phyloP scores from a whole-genome alignment of 1,140 invertebrate genomes.

The Leucophenga varia region DNA sequence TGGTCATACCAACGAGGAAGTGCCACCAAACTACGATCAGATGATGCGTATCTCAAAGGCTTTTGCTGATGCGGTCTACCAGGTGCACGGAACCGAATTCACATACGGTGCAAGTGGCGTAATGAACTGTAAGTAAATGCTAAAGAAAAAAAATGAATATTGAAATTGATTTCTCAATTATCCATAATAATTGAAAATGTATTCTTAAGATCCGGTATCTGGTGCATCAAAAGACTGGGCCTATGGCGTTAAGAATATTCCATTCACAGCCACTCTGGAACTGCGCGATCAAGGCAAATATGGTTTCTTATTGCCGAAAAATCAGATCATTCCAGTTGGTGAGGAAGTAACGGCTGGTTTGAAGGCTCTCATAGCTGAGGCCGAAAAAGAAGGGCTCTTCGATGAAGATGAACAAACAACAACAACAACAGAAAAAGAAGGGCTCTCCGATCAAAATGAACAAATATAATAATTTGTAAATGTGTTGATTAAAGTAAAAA shows the following conservation, averaged over 20 bases:
- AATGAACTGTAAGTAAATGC: conserved; percentile 64
- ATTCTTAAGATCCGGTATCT: conserved; percentile 50
- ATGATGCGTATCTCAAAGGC: conserved; percentile 59
- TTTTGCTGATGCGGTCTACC: conserved; percentile 56
- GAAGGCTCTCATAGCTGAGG: conserved; percentile 67
- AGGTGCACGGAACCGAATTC: conserved; percentile 61
- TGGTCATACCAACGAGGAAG: conserved; percentile 58
- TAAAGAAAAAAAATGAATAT: too few species aligned
- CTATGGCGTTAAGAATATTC: conserved; percentile 61
- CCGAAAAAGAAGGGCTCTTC: conserved; percentile 54
- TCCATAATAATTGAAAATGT: too few species aligned
- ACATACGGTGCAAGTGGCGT: conserved; percentile 59
- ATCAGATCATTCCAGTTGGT: conserved; percentile 77
- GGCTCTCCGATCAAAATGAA: too few species aligned
- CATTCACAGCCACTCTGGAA: conserved; percentile 65
- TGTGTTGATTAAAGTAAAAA: too few species aligned
- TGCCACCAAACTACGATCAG: conserved; percentile 60
- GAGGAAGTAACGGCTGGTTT: conserved; percentile 80
- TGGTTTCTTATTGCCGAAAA: conserved; percentile 84
- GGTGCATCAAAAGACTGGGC: conserved; percentile 72
- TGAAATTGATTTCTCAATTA: too few species aligned
- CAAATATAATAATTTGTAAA: too few species aligned
- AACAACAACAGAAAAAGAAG: too few species aligned
- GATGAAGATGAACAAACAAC: too few species aligned
- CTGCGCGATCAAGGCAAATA: conserved; percentile 74